Evolutionary conservation across 2,888 invertebrate species (phyloP), one percentile per base, ranked within the genome.

Genomic region (Lasioglossum leucozonium): DNA sequence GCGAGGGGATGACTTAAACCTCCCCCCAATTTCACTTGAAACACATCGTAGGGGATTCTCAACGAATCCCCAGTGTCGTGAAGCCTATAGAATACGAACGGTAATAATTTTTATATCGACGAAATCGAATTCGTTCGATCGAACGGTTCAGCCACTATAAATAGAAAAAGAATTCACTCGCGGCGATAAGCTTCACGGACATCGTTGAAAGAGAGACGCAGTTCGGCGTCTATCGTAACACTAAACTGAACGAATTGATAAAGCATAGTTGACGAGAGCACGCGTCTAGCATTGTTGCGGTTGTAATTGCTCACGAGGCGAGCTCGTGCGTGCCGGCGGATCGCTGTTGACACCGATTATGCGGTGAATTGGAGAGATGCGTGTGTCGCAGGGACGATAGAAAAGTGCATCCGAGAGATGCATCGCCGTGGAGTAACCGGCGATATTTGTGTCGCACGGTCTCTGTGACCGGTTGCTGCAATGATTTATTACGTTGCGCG

Each of bases 261-360:
- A 75, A 71, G 47, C 18, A 4, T 18, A 16, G 11, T 42, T 58
- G 44, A 77, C 22, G 40, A 34, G 62, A 18, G 37, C 5, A 26
- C 71, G 75, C 69, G 65, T 18, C 34, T 8, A 75, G 47, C 22
- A 44, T 51, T 51, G 51, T 51, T 51, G 51, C 10, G 51, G 51
- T 58, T 40, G 11, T 65, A 73, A 84, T 81, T 77, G 86, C 42
- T 77, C 85, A 89, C 87, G 88, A 74, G 78, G 71, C 72, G 18
- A n/a, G 55, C 86, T 71, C 88, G 86, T 86, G 90, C 72, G 22
- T 22, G 51, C 37, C 11, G 62, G 26, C 18, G 72, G 78, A 73
- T 75, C 47, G 79, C 42, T 67, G 77, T 87, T 88, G 79, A 77
- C 76, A 72, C 72, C 82, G 73, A 79, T 89, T 87, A 83, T 30